phyloP scores from a whole-genome alignment of 1,140 invertebrate genomes.

The Drosophila sproati region DNA sequence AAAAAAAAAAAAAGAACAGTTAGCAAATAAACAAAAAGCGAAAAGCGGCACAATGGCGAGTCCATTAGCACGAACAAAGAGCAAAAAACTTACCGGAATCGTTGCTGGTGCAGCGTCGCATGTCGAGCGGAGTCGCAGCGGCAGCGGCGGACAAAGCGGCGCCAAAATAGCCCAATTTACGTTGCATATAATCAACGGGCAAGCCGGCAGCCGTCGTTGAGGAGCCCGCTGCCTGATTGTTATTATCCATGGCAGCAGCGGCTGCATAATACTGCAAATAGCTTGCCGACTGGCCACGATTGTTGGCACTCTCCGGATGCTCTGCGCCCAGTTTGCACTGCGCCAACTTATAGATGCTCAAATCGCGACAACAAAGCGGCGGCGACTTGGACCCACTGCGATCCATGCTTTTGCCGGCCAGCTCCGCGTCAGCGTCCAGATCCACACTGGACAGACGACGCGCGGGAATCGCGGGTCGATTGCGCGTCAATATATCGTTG shows the following conservation, averaged over 20 bases:
- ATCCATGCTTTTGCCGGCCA: constrained; percentile 14
- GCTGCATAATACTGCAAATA: constrained; percentile 74
- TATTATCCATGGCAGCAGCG: constrained; percentile 65
- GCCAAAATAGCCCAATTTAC: constrained; percentile 76
- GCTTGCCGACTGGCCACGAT: constrained; percentile 44
- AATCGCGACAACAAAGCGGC: constrained; percentile 66
- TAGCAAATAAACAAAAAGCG: constrained; percentile 35
- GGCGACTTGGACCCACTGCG: constrained; percentile 46
- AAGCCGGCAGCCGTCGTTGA: neutral
- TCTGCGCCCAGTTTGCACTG: constrained; percentile 23
- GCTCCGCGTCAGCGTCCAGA: constrained; percentile 54
- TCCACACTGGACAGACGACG: constrained; percentile 62
- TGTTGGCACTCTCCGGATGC: constrained; percentile 13
- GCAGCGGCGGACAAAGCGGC: constrained; percentile 46
- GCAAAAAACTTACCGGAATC: constrained; percentile 75
- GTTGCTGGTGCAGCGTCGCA: constrained; percentile 82
- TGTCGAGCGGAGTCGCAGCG: constrained; percentile 72
- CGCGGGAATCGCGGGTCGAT: constrained; percentile 52
- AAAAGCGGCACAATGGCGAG: constrained; percentile 1
- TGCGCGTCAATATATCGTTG: constrained; percentile 89
- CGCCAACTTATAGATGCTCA: constrained; percentile 61
- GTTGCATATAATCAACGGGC: constrained; percentile 62
- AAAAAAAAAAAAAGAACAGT: neutral
- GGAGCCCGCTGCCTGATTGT: constrained; percentile 47
- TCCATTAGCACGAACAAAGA: constrained; percentile 17